Percentiles rank a stretch among this genome's conserved stretches.
phyloP scores from a whole-genome alignment of 1,140 invertebrate species.

The Cyclina sinensis region DNA sequence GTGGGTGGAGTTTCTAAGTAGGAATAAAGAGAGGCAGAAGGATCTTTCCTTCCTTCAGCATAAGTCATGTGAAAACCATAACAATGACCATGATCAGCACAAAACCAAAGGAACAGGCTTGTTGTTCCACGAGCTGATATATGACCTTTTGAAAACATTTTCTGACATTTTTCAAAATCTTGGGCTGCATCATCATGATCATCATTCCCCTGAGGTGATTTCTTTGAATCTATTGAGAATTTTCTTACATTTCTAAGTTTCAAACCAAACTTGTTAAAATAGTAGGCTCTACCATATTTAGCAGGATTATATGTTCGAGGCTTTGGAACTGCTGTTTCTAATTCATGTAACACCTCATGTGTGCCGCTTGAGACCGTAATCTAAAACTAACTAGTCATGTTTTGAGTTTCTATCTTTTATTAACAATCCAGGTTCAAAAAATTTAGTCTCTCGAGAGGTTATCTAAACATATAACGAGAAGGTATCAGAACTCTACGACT shows the following conservation, averaged over 20 bases:
- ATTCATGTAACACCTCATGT: not conserved
- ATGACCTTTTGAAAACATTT: constrained; percentile 37
- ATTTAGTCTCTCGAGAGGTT: no score
- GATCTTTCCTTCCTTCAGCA: constrained; percentile 70
- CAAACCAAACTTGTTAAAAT: constrained; percentile 49
- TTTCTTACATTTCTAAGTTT: constrained; percentile 49
- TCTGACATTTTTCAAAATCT: constrained; percentile 47
- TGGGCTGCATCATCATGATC: constrained; percentile 66
- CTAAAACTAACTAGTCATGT: no score
- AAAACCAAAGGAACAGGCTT: constrained; percentile 71
- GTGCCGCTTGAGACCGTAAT: no score
- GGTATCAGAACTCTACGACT: no score
- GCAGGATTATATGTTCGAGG: constrained; percentile 66
- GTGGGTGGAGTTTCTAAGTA: constrained; percentile 57
- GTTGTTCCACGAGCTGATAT: constrained; percentile 51
- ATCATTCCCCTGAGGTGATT: not conserved
- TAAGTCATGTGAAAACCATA: constrained; percentile 70
- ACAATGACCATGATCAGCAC: constrained; percentile 67
- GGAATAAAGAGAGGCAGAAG: constrained; percentile 65
- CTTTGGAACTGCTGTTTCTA: constrained; percentile 37
- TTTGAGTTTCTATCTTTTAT: no score
- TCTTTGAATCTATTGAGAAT: constrained; percentile 56
- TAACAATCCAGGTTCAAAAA: no score
- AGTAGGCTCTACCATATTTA: constrained; percentile 70
- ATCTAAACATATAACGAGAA: no score